Evolutionary conservation across 2,888 invertebrate species (phyloP).

Genomic region (Eremobia ochroleuca): DNA sequence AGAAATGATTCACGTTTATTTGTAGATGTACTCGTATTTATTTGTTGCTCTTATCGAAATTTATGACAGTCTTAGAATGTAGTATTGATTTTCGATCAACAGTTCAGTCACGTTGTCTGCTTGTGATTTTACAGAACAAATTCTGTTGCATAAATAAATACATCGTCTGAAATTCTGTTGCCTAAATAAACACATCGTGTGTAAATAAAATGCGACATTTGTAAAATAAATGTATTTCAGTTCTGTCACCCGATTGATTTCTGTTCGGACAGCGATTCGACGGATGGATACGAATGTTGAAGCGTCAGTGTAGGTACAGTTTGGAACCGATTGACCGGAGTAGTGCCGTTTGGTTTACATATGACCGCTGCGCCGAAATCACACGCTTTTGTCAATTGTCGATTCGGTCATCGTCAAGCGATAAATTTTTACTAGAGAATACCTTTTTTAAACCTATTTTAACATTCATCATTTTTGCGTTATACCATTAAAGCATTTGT

Average conservation of each 20-base stretch:
- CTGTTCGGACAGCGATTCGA: constrained; percentile 27
- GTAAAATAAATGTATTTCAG: constrained; percentile 32
- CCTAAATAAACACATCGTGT: constrained; percentile 29
- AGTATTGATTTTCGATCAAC: constrained; percentile 50
- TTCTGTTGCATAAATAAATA: constrained; percentile 5
- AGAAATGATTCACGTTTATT: constrained; percentile 9
- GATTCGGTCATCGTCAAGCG: constrained; percentile 2
- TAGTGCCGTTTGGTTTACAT: constrained; percentile 37
- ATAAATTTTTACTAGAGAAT: constrained; percentile 6
- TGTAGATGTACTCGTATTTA: constrained; percentile 28
- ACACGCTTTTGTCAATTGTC: constrained; percentile 24
- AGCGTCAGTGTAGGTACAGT: constrained; percentile 18
- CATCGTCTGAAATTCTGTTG: background rate
- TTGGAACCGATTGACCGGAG: constrained; percentile 37
- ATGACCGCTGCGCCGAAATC: constrained; percentile 21
- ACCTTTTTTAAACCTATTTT: constrained; percentile 5
- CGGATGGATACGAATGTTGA: constrained; percentile 44
- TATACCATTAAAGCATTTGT: background rate
- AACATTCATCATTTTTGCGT: constrained; percentile 2
- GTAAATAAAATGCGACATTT: constrained; percentile 13
- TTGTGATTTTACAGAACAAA: constrained; percentile 25
- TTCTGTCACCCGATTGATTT: constrained; percentile 46
- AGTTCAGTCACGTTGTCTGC: constrained; percentile 36
- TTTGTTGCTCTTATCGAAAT: constrained; percentile 29
- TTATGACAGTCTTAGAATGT: constrained; percentile 46